Base-by-base conservation (phyloP, 2,888 invertebrate genomes). In the Eristalinus aeneus region DNA sequence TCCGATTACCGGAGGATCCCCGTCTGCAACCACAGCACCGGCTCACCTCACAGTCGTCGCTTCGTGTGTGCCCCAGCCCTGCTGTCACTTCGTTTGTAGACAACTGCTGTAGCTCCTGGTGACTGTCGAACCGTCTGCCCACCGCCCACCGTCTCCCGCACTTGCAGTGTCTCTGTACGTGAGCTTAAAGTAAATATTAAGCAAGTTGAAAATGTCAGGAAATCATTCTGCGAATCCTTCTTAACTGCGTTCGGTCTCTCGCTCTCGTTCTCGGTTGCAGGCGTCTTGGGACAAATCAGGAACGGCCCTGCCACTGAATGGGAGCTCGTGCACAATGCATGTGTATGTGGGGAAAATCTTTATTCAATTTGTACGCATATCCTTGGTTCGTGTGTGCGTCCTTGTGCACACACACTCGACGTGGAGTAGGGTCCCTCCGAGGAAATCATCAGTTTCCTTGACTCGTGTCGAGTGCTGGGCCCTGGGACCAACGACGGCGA, bases 361-460 rank as follows among this genome's bases (percentile, higher is more conserved):
- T 77, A 77, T 82, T 86, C 86, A 78, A 86, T 86, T 86, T 82
- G 67, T 82, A 73, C 65, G 68, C 76, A 46, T 46, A 46, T 46
- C 46, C 46, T 16, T n/a, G 16, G 46, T 46, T 46, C 46, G 46
- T 16, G 1, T 80, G 67, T 75, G 71, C 80, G 72, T 84, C 80
- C 80, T 75, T 84, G 75, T 79, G 56, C 75, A 79, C 67, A 61
- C 84, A 80, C 84, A 75, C 79, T 67, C 72, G 23, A 53, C 34
- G 34, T 31, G 31, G 36, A 32, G 46, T 64, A 31, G 34, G 67
- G 65, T 75, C 63, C 75, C 68, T 69, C 68, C 60, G 53, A 82
- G 82, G 73, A 82, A 82, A 86, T 77, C 86, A 86, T 86, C 73
- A 81, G 67, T 85, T 85, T 80, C 68, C 82, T 67, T 71, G 60